Evolutionary conservation across 2,113 vertebrate genomes (phyloP).

Genomic region (Lontra canadensis): DNA sequence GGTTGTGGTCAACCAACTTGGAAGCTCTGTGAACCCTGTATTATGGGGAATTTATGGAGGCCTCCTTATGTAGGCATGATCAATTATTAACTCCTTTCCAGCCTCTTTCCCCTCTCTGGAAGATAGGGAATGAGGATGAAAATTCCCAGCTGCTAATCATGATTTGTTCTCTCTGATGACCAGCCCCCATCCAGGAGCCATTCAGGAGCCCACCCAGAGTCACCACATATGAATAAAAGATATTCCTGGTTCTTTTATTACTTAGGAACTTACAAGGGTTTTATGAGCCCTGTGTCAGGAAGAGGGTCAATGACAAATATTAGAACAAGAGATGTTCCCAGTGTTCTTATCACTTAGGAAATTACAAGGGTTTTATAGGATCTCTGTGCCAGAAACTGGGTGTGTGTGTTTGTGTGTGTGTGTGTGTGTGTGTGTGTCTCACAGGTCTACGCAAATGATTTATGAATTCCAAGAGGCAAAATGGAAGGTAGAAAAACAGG

Average conservation of each 20-base stretch:
- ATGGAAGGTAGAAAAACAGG: background rate
- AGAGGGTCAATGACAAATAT: background rate
- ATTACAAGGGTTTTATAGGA: background rate
- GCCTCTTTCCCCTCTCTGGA: background rate
- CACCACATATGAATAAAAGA: background rate
- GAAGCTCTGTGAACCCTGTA: background rate
- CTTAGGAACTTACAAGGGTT: background rate
- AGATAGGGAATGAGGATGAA: background rate
- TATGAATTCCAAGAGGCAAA: background rate
- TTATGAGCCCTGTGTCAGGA: background rate
- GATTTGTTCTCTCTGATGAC: background rate
- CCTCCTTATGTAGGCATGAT: background rate
- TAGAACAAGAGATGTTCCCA: background rate
- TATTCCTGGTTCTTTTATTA: background rate
- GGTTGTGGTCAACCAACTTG: background rate
- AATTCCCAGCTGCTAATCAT: background rate
- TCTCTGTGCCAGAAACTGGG: background rate
- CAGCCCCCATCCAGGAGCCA: background rate
- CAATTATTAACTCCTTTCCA: background rate
- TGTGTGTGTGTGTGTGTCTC: background rate
- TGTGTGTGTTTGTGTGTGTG: too few relatives aligned
- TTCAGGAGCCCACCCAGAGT: background rate
- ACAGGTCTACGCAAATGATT: background rate
- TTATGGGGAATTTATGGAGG: background rate
- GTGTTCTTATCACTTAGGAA: background rate